These are phyloP conservation scores for Sesamia inferens DNA, from an alignment of 2,888 invertebrate species.

Conservation along the genomic window DNA sequence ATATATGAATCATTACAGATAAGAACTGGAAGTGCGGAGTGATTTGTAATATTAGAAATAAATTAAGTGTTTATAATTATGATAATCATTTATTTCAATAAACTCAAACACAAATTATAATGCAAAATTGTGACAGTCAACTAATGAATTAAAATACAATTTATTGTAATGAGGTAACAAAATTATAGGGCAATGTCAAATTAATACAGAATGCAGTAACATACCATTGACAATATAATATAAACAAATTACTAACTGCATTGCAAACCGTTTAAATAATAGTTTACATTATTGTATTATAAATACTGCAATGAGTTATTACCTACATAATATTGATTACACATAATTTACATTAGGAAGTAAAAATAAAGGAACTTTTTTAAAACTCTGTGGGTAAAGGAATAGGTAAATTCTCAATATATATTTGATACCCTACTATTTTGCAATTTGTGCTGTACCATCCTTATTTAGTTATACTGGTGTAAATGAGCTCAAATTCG, in stretches of 20 bases:
- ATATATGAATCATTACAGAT: slow-evolving; percentile 83
- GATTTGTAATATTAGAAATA: slow-evolving; percentile 30
- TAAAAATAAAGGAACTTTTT: slow-evolving; percentile 51
- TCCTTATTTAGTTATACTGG: slow-evolving; percentile 20
- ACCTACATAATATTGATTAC: slow-evolving; percentile 44
- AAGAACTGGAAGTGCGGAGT: slow-evolving; percentile 70
- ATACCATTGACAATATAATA: slow-evolving; percentile 41
- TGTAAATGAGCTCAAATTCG: slow-evolving; percentile 45
- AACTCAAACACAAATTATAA: slow-evolving; percentile 72
- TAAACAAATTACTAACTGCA: slow-evolving; percentile 31
- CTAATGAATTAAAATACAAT: slow-evolving; percentile 57
- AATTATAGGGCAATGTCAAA: slow-evolving; percentile 74
- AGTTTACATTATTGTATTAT: slow-evolving; percentile 31
- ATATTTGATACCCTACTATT: slow-evolving; percentile 27
- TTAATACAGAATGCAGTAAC: slow-evolving; percentile 64
- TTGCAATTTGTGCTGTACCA: slow-evolving; percentile 46
- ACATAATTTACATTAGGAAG: slow-evolving; percentile 48
- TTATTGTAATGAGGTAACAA: slow-evolving; percentile 68
- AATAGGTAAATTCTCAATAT: slow-evolving; percentile 15
- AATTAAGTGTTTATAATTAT: slow-evolving; percentile 56
- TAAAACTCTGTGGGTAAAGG: slow-evolving; percentile 30
- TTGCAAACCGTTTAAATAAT: slow-evolving; percentile 13
- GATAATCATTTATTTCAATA: slow-evolving; percentile 72
- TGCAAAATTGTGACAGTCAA: slow-evolving; percentile 64
- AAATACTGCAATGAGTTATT: slow-evolving; percentile 45